Conservation (phyloP, 2,113 vertebrate genomes). For the Oreochromis tanganicae region DNA sequence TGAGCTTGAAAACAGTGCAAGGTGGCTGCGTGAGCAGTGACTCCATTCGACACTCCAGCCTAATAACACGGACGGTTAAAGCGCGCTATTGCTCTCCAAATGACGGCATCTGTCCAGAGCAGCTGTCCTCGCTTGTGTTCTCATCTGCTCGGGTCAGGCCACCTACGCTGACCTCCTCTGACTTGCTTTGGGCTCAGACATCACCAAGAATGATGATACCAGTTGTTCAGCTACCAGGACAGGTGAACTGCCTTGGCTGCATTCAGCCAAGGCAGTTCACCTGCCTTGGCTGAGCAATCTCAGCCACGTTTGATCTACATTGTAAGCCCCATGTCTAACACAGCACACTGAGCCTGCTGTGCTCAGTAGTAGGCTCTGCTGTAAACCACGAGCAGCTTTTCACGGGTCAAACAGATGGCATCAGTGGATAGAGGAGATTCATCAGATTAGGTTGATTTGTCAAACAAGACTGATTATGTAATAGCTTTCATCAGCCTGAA, state of each 20-base stretch:
- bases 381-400: not conserved
- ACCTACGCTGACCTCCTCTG: constrained; percentile 14
- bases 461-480: not conserved
- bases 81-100: constrained; percentile 33
- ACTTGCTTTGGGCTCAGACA: constrained; percentile 22
- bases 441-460: not conserved
- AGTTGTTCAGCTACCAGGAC: constrained; percentile 2
- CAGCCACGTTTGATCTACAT: constrained; percentile 28
- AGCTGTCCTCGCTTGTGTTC: constrained; percentile 51
- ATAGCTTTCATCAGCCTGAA: not conserved
- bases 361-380: not conserved
- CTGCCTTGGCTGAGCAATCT: no score
- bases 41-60: not conserved
- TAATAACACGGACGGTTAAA: constrained; percentile 40
- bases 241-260: constrained; percentile 31
- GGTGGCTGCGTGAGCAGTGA: not conserved
- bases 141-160: constrained; percentile 45
- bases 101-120: constrained; percentile 54
- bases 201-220: not conserved
- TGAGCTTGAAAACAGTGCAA: not conserved
- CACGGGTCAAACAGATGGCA: constrained; percentile 17
- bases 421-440: not conserved
- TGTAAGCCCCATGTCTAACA: not conserved
- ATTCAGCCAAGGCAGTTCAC: no score
- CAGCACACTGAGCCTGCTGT: not conserved